A percentile compares a stretch with the other conserved stretches of the same genome.
Conservation (phyloP, 2,888 invertebrate genomes). For the Meliscaeva auricollis region DNA sequence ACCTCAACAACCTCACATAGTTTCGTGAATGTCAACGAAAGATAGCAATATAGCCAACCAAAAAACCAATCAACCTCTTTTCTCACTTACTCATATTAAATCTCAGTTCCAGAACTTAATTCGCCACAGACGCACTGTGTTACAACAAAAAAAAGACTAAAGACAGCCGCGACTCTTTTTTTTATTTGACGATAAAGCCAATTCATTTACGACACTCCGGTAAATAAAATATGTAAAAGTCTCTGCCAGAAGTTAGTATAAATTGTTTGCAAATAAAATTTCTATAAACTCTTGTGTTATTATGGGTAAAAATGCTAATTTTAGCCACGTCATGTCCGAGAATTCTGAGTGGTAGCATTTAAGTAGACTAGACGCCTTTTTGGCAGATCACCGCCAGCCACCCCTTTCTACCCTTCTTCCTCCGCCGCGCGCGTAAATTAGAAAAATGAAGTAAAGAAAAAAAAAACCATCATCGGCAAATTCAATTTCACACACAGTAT, state of each 20-base stretch:
- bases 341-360: conserved; percentile 62
- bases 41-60: conserved; percentile 53
- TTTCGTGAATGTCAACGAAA: conserved; percentile 45
- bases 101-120: conserved; percentile 77
- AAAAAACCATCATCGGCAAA: conserved; percentile 63
- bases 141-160: conserved; percentile 64
- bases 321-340: conserved; percentile 78
- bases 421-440: conserved; percentile 75
- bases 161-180: conserved; percentile 55
- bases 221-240: conserved; percentile 76
- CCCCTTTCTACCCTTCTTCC: conserved; percentile 43
- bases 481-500: conserved; percentile 53
- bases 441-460: conserved; percentile 32
- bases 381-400: conserved; percentile 75
- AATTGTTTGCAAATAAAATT: conserved; percentile 60
- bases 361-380: conserved; percentile 74
- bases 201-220: conserved; percentile 59
- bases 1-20: conserved; percentile 13
- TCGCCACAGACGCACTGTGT: conserved; percentile 77
- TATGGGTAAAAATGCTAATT: conserved; percentile 70
- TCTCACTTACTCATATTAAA: conserved; percentile 71
- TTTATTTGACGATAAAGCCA: conserved; percentile 60
- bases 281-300: conserved; percentile 55
- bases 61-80: conserved; percentile 26
- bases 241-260: conserved; percentile 72